phyloP scores from a whole-genome alignment of 2,113 vertebrate genomes.

The Uropsilus gracilis region DNA sequence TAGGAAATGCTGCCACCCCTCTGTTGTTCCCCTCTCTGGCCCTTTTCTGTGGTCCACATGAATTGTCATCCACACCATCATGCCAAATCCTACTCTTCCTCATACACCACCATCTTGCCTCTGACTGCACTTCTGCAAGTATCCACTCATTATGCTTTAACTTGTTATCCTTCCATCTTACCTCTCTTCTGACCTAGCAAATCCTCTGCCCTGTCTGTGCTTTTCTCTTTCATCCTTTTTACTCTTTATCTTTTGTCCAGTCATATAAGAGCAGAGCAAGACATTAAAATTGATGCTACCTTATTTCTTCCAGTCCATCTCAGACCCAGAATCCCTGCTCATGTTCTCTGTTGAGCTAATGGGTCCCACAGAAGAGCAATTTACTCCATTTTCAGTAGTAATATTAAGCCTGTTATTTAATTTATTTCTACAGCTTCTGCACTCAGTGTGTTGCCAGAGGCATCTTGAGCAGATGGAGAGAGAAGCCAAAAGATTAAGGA shows the following conservation, averaged over 20 bases:
- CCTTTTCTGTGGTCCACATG: neutral
- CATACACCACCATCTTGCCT: neutral
- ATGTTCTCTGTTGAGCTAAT: slow-evolving; percentile 70
- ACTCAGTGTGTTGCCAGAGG: slow-evolving; percentile 68
- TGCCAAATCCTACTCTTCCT: neutral
- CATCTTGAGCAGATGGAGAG: slow-evolving; percentile 49
- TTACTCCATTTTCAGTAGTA: slow-evolving; percentile 56
- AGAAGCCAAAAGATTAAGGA: slow-evolving; percentile 75
- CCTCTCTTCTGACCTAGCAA: neutral
- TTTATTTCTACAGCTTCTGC: slow-evolving; percentile 63
- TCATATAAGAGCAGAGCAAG: slow-evolving; percentile 48
- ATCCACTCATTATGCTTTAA: neutral
- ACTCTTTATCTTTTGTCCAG: neutral
- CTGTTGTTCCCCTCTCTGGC: neutral
- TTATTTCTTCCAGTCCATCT: slow-evolving; percentile 40
- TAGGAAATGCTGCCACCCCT: neutral
- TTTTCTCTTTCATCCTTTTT: neutral
- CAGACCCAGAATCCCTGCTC: slow-evolving; percentile 28
- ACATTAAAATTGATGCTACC: slow-evolving; percentile 42
- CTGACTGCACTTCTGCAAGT: neutral
- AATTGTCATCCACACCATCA: neutral
- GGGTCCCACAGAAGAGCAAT: slow-evolving; percentile 68
- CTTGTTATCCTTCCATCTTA: neutral
- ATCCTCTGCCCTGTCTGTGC: neutral
- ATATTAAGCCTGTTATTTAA: slow-evolving; percentile 75